A percentile compares a stretch with the other conserved stretches of the same genome.
phyloP scores from a whole-genome alignment of 1,140 invertebrate species.

The Pogonomyrmex californicus region DNA sequence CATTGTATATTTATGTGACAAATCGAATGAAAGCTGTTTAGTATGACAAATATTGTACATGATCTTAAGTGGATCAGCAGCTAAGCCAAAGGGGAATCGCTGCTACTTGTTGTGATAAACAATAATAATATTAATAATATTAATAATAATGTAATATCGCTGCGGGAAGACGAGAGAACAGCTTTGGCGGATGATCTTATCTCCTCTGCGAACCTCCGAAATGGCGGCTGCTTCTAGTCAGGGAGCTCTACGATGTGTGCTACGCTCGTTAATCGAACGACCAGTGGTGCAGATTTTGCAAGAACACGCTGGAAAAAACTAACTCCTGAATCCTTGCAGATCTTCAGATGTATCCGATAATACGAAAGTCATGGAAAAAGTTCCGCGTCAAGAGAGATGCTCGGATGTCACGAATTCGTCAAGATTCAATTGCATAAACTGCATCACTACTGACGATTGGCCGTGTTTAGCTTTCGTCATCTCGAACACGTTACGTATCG shows the following conservation, averaged over 20 bases:
- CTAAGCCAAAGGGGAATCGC: slow-evolving; percentile 37
- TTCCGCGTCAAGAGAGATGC: not conserved
- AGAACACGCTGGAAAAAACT: not conserved
- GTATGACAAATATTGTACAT: slow-evolving; percentile 74
- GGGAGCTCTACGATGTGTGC: slow-evolving; percentile 26
- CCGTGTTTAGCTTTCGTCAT: slow-evolving; percentile 49
- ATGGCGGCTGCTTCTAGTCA: slow-evolving; percentile 30
- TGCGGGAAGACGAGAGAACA: slow-evolving; percentile 60
- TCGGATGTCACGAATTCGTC: not conserved
- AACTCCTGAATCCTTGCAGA: not conserved
- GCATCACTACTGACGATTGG: slow-evolving; percentile 36
- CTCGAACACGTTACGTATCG: slow-evolving; percentile 53
- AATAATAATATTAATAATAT: slow-evolving; percentile 53
- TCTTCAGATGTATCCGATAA: slow-evolving; percentile 2
- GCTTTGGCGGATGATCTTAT: slow-evolving; percentile 52
- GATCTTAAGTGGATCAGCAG: slow-evolving; percentile 71
- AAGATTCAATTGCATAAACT: slow-evolving; percentile 16
- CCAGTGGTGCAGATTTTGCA: slow-evolving; percentile 50
- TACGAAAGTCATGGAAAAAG: not conserved
- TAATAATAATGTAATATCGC: slow-evolving; percentile 48
- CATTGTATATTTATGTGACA: slow-evolving; percentile 73
- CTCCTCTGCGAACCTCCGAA: slow-evolving; percentile 39
- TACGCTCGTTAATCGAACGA: slow-evolving; percentile 42
- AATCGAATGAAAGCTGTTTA: slow-evolving; percentile 58
- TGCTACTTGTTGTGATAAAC: slow-evolving; percentile 28